phyloP scores from a whole-genome alignment of 1,140 invertebrate species.

The Trypoxylus dichotomus region DNA sequence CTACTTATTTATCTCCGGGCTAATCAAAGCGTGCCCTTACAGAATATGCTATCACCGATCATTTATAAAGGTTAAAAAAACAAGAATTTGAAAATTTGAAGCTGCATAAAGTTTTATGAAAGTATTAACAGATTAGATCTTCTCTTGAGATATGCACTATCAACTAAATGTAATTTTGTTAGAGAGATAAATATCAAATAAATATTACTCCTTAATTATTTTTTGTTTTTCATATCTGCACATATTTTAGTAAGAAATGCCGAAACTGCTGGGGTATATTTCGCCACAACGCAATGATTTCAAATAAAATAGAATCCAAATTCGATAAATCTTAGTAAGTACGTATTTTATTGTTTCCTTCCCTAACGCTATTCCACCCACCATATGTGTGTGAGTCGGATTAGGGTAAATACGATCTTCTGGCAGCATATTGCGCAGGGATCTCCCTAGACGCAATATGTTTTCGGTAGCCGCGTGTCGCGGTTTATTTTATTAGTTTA shows the following conservation, averaged over 20 bases:
- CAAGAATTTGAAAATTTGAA: too few relatives aligned
- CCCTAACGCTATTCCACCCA: constrained; percentile 8
- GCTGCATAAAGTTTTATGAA: too few relatives aligned
- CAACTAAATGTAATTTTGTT: too few relatives aligned
- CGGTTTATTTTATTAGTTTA: constrained; percentile 34
- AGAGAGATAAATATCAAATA: too few relatives aligned
- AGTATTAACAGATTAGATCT: too few relatives aligned
- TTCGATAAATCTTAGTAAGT: constrained; percentile 30
- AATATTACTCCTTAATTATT: background rate
- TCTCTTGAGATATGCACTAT: too few relatives aligned
- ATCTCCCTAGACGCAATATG: constrained; percentile 37
- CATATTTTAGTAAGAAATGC: background rate
- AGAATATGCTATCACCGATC: too few relatives aligned
- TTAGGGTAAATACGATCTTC: constrained; percentile 31
- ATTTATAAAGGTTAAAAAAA: too few relatives aligned
- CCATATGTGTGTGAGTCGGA: constrained; percentile 31
- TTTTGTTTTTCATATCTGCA: background rate
- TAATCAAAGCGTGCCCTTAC: too few relatives aligned
- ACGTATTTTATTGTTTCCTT: constrained; percentile 28
- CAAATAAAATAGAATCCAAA: constrained; percentile 16
- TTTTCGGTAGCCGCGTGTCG: constrained; percentile 32
- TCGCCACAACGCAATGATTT: constrained; percentile 16
- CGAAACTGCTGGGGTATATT: background rate
- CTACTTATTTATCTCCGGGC: too few relatives aligned
- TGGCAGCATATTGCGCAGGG: constrained; percentile 35